Conservation (phyloP, 2,797 vertebrate genomes). For the Luscinia luscinia region DNA sequence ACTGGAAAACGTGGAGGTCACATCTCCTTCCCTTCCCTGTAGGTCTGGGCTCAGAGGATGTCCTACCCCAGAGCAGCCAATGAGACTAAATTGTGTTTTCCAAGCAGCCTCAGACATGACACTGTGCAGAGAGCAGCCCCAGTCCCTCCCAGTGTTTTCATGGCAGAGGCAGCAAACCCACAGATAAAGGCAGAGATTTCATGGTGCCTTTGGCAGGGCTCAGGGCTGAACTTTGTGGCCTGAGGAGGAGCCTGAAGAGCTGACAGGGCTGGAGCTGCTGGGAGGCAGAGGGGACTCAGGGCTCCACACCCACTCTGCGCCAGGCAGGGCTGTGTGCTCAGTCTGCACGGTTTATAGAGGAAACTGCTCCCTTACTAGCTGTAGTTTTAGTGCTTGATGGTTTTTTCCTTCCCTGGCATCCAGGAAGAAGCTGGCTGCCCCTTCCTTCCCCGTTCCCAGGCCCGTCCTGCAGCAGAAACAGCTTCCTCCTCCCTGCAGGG, state of each 20-base stretch:
- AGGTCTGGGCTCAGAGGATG: not conserved
- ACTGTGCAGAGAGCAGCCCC: not conserved
- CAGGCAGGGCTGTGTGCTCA: not conserved
- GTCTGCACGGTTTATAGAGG: not conserved
- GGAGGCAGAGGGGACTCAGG: not conserved
- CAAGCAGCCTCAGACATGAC: fast-evolving
- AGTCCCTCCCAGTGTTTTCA: fast-evolving
- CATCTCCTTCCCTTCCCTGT: not conserved
- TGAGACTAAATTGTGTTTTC: not conserved
- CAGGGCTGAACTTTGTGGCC: not conserved
- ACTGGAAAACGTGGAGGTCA: not conserved
- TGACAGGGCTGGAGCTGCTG: not conserved
- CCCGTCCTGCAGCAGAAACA: fast-evolving
- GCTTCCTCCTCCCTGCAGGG: not conserved
- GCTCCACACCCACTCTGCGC: not conserved
- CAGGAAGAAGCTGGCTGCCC: not conserved
- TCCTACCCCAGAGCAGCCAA: not conserved
- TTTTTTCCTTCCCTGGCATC: slow-evolving; percentile 11
- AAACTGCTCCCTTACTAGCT: not conserved
- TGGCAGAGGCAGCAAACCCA: not conserved
- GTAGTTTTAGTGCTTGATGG: not conserved
- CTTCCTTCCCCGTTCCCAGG: not conserved
- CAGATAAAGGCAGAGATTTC: not conserved
- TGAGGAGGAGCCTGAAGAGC: not conserved
- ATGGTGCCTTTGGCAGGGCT: not conserved